Evolutionary conservation across 2,113 vertebrate species (phyloP).

Genomic region (Callopanchax toddi): DNA sequence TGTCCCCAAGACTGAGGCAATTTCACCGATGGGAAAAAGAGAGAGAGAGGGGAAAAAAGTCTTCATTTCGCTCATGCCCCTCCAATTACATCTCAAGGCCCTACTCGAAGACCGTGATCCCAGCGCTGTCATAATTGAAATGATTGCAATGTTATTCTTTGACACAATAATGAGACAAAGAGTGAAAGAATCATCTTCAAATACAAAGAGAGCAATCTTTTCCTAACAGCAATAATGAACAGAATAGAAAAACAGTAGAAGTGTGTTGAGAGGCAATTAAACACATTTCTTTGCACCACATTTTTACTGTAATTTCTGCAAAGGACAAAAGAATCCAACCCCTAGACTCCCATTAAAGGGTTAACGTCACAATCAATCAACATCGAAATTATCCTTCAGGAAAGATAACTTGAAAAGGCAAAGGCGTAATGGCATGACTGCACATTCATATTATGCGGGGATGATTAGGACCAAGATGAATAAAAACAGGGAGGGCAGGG

Average conservation of each 20-base stretch:
- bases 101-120: constrained; percentile 56
- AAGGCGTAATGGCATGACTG: constrained; percentile 49
- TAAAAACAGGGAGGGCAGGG: constrained; percentile 43
- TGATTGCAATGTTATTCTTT: constrained; percentile 65
- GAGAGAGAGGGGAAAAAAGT: constrained; percentile 31
- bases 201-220: constrained; percentile 46
- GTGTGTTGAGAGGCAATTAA: constrained; percentile 34
- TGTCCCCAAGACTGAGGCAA: constrained; percentile 68
- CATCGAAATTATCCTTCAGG: constrained; percentile 23
- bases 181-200: constrained; percentile 48
- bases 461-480: constrained; percentile 52
- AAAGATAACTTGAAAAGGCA: constrained; percentile 44
- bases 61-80: constrained; percentile 46
- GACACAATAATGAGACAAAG: constrained; percentile 62
- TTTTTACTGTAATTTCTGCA: constrained; percentile 13
- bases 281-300: constrained; percentile 23
- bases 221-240: constrained; percentile 54
- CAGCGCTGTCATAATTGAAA: constrained; percentile 63
- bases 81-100: constrained; percentile 69
- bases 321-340: constrained; percentile 19
- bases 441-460: constrained; percentile 54
- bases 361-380: constrained; percentile 53
- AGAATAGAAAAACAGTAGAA: constrained; percentile 36
- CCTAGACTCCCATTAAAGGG: constrained; percentile 39
- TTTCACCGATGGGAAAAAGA: constrained; percentile 47